Conservation (phyloP, 2,113 vertebrate species). For the Dolichotis patagonum region DNA sequence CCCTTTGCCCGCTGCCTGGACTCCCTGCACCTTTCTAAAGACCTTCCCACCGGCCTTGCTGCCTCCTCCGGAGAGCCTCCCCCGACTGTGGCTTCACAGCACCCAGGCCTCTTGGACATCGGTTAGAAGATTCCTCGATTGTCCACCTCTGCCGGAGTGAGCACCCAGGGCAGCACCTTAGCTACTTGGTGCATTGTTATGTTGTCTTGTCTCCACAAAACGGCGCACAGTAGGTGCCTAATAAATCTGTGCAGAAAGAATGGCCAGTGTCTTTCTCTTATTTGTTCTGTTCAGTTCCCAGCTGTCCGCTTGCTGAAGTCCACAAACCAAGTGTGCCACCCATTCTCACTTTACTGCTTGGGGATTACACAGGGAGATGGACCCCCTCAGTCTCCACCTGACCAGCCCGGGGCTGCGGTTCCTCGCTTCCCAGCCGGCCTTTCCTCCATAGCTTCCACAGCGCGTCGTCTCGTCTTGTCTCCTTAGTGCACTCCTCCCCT, state of each 20-base stretch:
- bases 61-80: not conserved
- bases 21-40: accelerated
- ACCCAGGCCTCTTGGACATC: accelerated
- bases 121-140: too few species aligned
- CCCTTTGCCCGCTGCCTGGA: accelerated
- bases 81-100: accelerated
- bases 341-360: not conserved
- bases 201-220: accelerated
- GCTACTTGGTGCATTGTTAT: accelerated
- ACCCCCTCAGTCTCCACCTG: accelerated
- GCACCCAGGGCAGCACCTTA: not conserved
- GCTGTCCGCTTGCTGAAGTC: too few species aligned
- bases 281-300: accelerated
- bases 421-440: accelerated
- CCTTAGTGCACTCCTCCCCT: not conserved
- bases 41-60: not conserved
- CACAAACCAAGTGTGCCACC: accelerated
- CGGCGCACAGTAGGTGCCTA: not conserved
- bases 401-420: too few species aligned
- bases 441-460: not conserved
- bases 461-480: accelerated
- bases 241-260: not conserved
- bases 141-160: not conserved
- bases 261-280: not conserved
- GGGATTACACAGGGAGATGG: accelerated